Percentiles rank a stretch among this genome's conserved stretches.
These are phyloP conservation scores for Thryonomys swinderianus DNA, from an alignment of 2,113 vertebrate species.

Conservation along the genomic window DNA sequence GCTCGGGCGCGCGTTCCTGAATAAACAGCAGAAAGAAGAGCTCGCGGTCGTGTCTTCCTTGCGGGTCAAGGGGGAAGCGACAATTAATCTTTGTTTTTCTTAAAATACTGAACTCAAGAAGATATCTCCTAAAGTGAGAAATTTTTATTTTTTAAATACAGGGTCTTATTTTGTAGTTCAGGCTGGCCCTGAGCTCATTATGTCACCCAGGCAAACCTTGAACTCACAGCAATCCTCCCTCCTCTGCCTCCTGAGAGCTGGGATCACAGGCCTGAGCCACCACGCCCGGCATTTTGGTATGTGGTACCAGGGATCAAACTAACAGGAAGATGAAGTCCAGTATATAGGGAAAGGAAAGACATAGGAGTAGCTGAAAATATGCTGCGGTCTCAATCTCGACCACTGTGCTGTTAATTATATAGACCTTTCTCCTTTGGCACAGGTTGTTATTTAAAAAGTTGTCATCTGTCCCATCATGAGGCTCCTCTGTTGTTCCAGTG, in stretches of 20 bases:
- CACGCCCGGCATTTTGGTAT: too few relatives aligned
- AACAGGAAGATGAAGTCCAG: background rate
- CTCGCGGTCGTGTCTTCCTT: too few relatives aligned
- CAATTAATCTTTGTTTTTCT: slow-evolving; percentile 4
- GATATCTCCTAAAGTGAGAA: background rate
- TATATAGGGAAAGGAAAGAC: background rate
- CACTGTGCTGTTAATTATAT: background rate
- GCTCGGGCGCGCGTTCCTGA: too few relatives aligned
- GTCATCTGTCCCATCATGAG: background rate
- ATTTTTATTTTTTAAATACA: background rate
- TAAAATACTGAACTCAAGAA: background rate
- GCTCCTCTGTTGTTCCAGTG: background rate
- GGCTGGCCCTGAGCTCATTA: too few relatives aligned
- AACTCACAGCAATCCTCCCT: too few relatives aligned
- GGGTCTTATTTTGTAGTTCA: too few relatives aligned
- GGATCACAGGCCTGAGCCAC: too few relatives aligned
- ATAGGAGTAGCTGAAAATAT: background rate
- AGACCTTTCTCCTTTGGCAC: background rate
- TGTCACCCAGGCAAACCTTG: too few relatives aligned
- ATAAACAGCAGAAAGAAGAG: too few relatives aligned
- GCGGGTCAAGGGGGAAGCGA: too few relatives aligned
- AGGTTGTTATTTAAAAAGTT: background rate
- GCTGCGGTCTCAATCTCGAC: background rate
- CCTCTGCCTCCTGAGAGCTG: too few relatives aligned
- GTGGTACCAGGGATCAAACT: background rate